Conservation (phyloP, 2,797 vertebrate genomes). For the Rhinatrema bivittatum region DNA sequence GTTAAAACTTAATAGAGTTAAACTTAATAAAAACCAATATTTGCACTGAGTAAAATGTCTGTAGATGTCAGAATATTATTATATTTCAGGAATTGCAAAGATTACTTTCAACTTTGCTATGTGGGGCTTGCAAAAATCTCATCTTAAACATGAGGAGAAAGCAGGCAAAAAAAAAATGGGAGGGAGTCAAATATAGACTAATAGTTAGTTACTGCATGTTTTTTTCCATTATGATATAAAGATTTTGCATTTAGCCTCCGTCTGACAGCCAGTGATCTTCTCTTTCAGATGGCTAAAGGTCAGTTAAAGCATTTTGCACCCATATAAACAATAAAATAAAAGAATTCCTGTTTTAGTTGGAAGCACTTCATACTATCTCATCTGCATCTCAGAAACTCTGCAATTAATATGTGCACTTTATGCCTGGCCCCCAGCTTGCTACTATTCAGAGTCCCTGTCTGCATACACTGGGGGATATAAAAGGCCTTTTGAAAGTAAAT, state of each 20-base stretch:
- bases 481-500: constrained; percentile 45
- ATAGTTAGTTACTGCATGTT: background rate
- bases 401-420: constrained; percentile 42
- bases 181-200: no score
- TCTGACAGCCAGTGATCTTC: background rate
- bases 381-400: constrained; percentile 38
- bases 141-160: no score
- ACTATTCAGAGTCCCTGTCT: constrained; percentile 32
- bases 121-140: no score
- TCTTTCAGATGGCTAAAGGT: background rate
- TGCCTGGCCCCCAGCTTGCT: constrained; percentile 27
- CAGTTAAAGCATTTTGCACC: constrained; percentile 3
- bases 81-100: no score
- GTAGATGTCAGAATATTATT: no score
- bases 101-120: no score
- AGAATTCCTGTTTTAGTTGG: constrained; percentile 21
- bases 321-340: background rate
- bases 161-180: background rate
- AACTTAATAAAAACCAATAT: no score
- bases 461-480: constrained; percentile 28
- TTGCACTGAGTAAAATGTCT: no score
- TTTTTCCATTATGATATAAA: constrained; percentile 4
- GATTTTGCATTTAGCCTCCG: constrained; percentile 4
- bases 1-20: no score
- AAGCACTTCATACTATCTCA: constrained; percentile 32